A percentile compares a stretch with the other conserved stretches of the same genome.
phyloP scores from a whole-genome alignment of 2,797 vertebrate species.

The Iguana delicatissima region DNA sequence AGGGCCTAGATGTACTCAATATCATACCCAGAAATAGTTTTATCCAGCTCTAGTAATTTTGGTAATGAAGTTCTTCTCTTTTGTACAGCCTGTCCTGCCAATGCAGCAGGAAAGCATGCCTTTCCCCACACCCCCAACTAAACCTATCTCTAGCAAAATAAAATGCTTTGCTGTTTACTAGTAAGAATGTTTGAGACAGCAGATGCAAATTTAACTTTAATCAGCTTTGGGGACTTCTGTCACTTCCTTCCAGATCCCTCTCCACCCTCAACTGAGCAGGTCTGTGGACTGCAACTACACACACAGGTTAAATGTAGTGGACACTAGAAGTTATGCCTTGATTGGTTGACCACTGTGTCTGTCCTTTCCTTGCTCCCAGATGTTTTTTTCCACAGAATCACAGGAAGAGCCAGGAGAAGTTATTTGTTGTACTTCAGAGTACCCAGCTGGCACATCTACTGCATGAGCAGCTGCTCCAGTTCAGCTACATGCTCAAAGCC shows the following conservation, averaged over 20 bases:
- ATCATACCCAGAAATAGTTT: not conserved
- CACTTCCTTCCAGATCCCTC: not conserved
- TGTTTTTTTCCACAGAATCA: not conserved
- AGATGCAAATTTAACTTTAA: not conserved
- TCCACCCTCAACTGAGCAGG: not conserved
- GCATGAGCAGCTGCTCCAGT: not conserved
- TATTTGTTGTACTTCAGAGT: too few relatives aligned
- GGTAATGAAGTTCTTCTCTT: not conserved
- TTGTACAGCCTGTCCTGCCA: not conserved
- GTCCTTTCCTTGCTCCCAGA: not conserved
- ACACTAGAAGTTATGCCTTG: not conserved
- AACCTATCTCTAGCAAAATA: not conserved
- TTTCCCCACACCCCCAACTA: not conserved
- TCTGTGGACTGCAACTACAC: rapidly evolving
- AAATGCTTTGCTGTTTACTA: not conserved
- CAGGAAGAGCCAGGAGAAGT: too few relatives aligned
- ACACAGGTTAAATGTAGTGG: rapidly evolving
- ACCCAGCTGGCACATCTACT: not conserved
- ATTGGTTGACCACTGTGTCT: not conserved
- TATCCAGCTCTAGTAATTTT: not conserved
- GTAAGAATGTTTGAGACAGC: not conserved
- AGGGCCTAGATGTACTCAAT: not conserved
- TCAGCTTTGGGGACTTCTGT: conserved; percentile 4
- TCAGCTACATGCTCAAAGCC: not conserved
- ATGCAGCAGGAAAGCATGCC: not conserved